Conservation (phyloP, 2,113 vertebrate genomes). For the Corydoras maculifer region DNA sequence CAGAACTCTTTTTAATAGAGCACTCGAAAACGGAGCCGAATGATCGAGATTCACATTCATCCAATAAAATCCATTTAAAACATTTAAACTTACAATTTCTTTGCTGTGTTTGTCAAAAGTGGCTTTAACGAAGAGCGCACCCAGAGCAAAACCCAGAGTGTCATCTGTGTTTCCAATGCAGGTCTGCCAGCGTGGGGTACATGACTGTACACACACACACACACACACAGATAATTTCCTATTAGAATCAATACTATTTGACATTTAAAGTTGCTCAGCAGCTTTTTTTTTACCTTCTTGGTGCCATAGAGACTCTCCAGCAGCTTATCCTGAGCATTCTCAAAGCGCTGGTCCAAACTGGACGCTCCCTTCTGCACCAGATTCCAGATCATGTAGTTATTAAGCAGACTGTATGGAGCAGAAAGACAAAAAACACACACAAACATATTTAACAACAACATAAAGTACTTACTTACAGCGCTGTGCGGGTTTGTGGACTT, state of each 20-base stretch:
- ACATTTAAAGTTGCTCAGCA: background rate
- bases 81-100: slow-evolving; percentile 74
- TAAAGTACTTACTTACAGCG: too few relatives aligned
- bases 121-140: slow-evolving; percentile 92
- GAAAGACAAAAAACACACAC: background rate
- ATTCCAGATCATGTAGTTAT: slow-evolving; percentile 98
- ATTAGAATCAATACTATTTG: too few relatives aligned
- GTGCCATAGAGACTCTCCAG: slow-evolving; percentile 90
- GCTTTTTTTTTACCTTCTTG: slow-evolving; percentile 75
- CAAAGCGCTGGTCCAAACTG: slow-evolving; percentile 89
- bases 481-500: too few relatives aligned
- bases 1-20: too few relatives aligned
- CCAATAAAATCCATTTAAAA: background rate
- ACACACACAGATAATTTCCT: too few relatives aligned
- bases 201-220: slow-evolving; percentile 69
- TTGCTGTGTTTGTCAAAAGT: slow-evolving; percentile 95
- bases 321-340: slow-evolving; percentile 90
- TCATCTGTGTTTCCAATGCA: slow-evolving; percentile 94
- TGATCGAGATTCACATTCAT: too few relatives aligned
- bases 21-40: too few relatives aligned
- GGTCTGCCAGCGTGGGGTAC: slow-evolving; percentile 92
- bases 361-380: slow-evolving; percentile 86
- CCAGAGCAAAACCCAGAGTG: slow-evolving; percentile 89
- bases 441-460: too few relatives aligned
- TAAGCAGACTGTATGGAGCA: slow-evolving; percentile 68